Conservation (phyloP, 2,113 vertebrate genomes). For the Mugil cephalus region DNA sequence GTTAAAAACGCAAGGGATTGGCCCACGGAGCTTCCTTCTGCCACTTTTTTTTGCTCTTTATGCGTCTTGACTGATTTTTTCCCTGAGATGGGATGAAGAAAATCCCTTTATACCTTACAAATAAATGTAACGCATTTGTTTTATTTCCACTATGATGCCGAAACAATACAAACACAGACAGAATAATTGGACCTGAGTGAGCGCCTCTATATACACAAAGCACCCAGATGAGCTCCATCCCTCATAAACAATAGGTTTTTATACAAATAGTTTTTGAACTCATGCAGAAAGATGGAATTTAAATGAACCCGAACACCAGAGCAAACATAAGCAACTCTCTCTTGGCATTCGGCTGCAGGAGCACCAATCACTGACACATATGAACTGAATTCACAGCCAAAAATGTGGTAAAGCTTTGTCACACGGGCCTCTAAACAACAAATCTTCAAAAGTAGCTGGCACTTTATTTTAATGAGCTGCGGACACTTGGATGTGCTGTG, state of each 20-base stretch:
- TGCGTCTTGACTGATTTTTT: background rate
- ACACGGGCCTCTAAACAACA: background rate
- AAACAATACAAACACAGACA: slow-evolving; percentile 6
- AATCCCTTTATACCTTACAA: background rate
- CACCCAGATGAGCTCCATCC: background rate
- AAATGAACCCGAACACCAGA: slow-evolving; percentile 1
- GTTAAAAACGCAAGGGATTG: background rate
- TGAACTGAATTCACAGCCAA: background rate
- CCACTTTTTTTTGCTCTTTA: background rate
- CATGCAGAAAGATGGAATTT: background rate
- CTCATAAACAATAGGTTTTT: background rate
- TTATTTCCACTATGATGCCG: background rate
- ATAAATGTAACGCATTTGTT: background rate
- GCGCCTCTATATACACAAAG: background rate
- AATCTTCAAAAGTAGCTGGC: slow-evolving; percentile 17
- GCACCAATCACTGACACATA: background rate
- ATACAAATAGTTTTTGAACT: background rate
- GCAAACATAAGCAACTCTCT: slow-evolving; percentile 2
- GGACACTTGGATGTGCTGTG: slow-evolving; percentile 14
- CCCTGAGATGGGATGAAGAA: background rate
- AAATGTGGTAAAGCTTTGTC: slow-evolving; percentile 7
- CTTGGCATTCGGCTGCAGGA: background rate
- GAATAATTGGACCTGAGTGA: background rate
- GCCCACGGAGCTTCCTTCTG: background rate
- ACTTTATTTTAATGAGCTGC: slow-evolving; percentile 26